phyloP scores from a whole-genome alignment of 2,113 vertebrate genomes.

The mouse (Mus musculus) region GRCm39 chr10:104978001-104978500 shows the following conservation, averaged over 20 bases:
- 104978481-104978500: neutral
- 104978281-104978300: conserved; percentile 79
- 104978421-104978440: conserved; percentile 42
- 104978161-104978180: conserved; percentile 48
- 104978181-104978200: conserved; percentile 80
- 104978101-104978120: neutral
- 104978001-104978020: neutral
- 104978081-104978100: conserved; percentile 52
- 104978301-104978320: conserved; percentile 75
- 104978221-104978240: conserved; percentile 64
- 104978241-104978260: conserved; percentile 52
- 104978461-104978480: conserved; percentile 45
- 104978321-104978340: conserved; percentile 66
- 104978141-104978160: neutral
- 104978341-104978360: conserved; percentile 64
- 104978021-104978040: neutral
- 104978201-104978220: conserved; percentile 74
- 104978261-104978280: conserved; percentile 77
- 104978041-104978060: neutral
- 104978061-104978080: neutral
- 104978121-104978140: neutral
- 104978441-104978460: conserved; percentile 56
- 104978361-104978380: conserved; percentile 49
- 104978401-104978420: conserved; percentile 61
- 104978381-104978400: neutral